Evolutionary conservation across 2,888 invertebrate genomes (phyloP).

Genomic region (Psococerastis gibbosa): DNA sequence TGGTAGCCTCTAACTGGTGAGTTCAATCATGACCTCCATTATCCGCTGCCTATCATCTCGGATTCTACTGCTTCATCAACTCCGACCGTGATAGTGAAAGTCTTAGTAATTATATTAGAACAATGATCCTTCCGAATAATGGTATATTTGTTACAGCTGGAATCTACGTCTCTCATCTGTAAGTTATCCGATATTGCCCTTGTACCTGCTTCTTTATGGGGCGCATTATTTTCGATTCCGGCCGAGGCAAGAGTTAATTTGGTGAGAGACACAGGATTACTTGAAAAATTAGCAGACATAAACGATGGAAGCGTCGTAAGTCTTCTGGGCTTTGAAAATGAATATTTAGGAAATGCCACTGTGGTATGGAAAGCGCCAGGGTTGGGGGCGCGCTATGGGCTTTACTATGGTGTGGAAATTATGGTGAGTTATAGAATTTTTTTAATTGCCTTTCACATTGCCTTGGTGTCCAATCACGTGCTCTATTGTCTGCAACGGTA

Average conservation of each 20-base stretch:
- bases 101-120: no score
- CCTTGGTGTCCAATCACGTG: no score
- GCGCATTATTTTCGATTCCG: background rate
- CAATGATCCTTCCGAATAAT: no score
- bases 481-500: no score
- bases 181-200: background rate
- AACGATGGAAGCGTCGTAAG: background rate
- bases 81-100: background rate
- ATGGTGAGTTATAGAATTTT: slow-evolving; percentile 19
- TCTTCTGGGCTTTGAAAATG: background rate
- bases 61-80: no score
- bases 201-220: slow-evolving; percentile 1
- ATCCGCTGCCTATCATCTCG: no score
- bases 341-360: background rate
- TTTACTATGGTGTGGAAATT: slow-evolving; percentile 20
- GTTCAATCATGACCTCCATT: no score
- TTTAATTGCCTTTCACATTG: background rate
- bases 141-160: no score
- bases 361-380: slow-evolving; percentile 12
- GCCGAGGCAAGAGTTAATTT: background rate
- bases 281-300: background rate
- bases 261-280: background rate
- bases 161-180: background rate
- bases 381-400: slow-evolving; percentile 17
- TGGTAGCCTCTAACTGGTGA: no score